Conservation (phyloP, 2,888 invertebrate genomes). For the Megaustenia siamemsis region DNA sequence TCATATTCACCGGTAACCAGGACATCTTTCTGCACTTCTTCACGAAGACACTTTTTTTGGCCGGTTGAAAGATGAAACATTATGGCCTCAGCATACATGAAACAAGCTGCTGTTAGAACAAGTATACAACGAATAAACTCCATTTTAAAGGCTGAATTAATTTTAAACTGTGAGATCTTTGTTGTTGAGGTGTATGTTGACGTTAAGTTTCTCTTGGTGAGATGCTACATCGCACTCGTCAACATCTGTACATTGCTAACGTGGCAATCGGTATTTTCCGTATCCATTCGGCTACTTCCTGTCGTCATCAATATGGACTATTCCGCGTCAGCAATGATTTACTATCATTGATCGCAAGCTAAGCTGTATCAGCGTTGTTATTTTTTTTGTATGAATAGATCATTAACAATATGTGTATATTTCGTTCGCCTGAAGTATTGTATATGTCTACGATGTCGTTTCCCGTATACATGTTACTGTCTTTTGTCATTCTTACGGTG, state of each 20-base stretch:
- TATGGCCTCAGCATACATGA: conserved; percentile 66
- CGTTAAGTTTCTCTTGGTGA: not conserved
- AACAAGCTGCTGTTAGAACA: not conserved
- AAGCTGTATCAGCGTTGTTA: no score
- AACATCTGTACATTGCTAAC: conserved; percentile 70
- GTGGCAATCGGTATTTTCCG: conserved; percentile 76
- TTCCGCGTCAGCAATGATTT: no score
- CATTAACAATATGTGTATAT: no score
- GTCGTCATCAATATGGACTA: no score
- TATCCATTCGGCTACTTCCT: conserved; percentile 59
- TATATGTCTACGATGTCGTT: no score
- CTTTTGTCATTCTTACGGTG: no score
- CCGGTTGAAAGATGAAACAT: conserved; percentile 92
- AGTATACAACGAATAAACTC: not conserved
- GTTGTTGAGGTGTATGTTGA: not conserved
- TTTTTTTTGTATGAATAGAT: no score
- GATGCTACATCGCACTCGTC: conserved; percentile 6
- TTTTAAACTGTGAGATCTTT: not conserved
- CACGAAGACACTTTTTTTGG: conserved; percentile 95
- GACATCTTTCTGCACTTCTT: conserved; percentile 97
- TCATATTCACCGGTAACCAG: conserved; percentile 97
- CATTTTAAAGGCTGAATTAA: not conserved
- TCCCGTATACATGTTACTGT: no score
- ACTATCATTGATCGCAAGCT: no score
- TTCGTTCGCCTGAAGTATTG: no score